Evolutionary conservation across 2,113 vertebrate species (phyloP).

Genomic region (Isurus oxyrinchus): DNA sequence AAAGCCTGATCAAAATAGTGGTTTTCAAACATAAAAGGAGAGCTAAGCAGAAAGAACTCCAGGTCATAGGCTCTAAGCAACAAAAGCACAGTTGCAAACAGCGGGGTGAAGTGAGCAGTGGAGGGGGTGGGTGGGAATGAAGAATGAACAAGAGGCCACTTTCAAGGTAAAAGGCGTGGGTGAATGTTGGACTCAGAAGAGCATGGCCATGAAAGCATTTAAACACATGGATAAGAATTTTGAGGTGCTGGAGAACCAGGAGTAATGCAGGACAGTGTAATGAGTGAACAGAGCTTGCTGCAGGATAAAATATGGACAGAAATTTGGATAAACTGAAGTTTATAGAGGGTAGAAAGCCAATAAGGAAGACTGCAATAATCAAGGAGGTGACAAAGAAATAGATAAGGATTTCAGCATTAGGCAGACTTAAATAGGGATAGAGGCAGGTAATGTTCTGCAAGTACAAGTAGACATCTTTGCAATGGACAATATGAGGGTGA

Average conservation of each 20-base stretch:
- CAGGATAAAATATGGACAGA: not conserved
- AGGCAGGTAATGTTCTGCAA: not conserved
- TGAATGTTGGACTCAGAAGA: not conserved
- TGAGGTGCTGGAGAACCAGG: not conserved
- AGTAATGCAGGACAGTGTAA: not conserved
- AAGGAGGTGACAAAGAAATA: not conserved
- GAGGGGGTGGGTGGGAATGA: too few species aligned
- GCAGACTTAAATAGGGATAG: not conserved
- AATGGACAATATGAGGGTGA: not conserved
- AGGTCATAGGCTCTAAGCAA: not conserved
- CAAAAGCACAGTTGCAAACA: not conserved
- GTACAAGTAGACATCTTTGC: too few species aligned
- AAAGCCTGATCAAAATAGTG: not conserved
- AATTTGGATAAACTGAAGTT: not conserved
- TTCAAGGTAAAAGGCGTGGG: not conserved
- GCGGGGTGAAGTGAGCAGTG: not conserved
- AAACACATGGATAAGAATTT: not conserved
- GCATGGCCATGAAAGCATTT: not conserved
- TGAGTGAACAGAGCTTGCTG: not conserved
- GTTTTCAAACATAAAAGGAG: not conserved
- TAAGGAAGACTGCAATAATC: not conserved
- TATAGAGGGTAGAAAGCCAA: not conserved
- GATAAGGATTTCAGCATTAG: not conserved
- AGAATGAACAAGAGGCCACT: not conserved
- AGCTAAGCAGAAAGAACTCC: not conserved